Conservation (phyloP, 2,797 vertebrate species). For the Ctenopoma kingsleyae region DNA sequence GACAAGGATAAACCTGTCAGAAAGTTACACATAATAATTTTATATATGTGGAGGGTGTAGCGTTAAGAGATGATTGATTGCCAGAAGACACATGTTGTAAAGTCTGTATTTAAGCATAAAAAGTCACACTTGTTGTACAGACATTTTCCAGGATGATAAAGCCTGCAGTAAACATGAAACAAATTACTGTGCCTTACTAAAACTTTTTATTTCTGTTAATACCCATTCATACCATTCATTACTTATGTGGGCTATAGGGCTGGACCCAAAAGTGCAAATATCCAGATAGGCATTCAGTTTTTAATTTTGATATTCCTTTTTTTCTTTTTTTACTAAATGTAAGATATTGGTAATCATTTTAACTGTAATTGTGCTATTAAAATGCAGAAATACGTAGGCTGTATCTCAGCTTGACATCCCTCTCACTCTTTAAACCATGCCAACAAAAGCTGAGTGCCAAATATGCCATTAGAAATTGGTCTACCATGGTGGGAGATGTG, state of each 20-base stretch:
- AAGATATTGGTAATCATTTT: no score
- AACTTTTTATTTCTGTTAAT: neutral
- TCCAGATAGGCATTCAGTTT: no score
- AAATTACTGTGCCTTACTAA: slow-evolving; percentile 36
- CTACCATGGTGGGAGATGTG: no score
- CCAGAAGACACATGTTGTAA: slow-evolving; percentile 42
- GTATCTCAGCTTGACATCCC: no score
- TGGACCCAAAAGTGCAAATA: no score
- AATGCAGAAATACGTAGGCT: no score
- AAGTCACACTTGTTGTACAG: slow-evolving; percentile 27
- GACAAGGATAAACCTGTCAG: slow-evolving; percentile 64
- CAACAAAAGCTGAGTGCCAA: no score
- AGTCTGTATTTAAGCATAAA: slow-evolving; percentile 50
- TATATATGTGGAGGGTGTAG: slow-evolving; percentile 63
- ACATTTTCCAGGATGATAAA: slow-evolving; percentile 37
- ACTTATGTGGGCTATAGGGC: neutral
- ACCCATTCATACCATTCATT: neutral
- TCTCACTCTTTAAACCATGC: no score
- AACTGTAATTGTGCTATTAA: no score
- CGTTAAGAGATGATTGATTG: slow-evolving; percentile 70
- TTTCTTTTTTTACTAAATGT: no score
- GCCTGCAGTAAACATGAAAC: slow-evolving; percentile 45
- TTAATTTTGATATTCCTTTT: no score
- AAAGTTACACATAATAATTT: slow-evolving; percentile 62
- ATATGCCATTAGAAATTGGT: no score